Conservation (phyloP, 2,888 invertebrate genomes). For the Alentia gelatinosa region DNA sequence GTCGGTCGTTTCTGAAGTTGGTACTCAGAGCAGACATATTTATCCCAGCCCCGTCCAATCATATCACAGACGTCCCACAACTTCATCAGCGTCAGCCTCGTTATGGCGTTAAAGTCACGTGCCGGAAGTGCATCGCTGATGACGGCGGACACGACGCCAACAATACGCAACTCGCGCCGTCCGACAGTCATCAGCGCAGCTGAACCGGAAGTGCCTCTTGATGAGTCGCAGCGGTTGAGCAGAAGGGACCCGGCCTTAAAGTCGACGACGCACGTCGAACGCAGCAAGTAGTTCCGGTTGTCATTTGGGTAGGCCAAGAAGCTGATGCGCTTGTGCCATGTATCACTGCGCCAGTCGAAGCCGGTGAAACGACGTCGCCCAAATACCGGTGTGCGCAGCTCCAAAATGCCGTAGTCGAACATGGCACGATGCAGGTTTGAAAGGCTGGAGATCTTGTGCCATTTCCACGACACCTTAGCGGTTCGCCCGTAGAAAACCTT, state of each 20-base stretch:
- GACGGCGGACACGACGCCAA: slow-evolving; percentile 72
- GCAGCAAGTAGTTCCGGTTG: slow-evolving; percentile 65
- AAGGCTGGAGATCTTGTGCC: slow-evolving; percentile 51
- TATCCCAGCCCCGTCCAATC: slow-evolving; percentile 60
- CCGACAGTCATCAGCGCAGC: slow-evolving; percentile 70
- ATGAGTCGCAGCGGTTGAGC: slow-evolving; percentile 72
- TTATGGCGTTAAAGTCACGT: slow-evolving; percentile 69
- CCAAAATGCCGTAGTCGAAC: slow-evolving; percentile 74
- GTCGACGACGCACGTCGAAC: slow-evolving; percentile 69
- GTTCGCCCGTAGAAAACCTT: slow-evolving; percentile 70
- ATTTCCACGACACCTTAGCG: slow-evolving; percentile 68
- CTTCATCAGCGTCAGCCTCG: slow-evolving; percentile 72
- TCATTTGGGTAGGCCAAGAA: slow-evolving; percentile 70
- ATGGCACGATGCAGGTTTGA: slow-evolving; percentile 66
- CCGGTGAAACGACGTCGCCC: slow-evolving; percentile 72
- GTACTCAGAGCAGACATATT: slow-evolving; percentile 36
- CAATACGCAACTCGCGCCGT: slow-evolving; percentile 68
- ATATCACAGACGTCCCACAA: slow-evolving; percentile 73
- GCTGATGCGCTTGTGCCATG: slow-evolving; percentile 68
- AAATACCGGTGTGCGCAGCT: slow-evolving; percentile 69
- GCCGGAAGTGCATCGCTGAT: slow-evolving; percentile 16
- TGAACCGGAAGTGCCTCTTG: slow-evolving; percentile 74
- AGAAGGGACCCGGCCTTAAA: slow-evolving; percentile 70
- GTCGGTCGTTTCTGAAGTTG: neutral
- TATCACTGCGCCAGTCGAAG: slow-evolving; percentile 65